These are phyloP conservation scores for Ophion costatus DNA, from an alignment of 2,888 invertebrate species.

Conservation along the genomic window DNA sequence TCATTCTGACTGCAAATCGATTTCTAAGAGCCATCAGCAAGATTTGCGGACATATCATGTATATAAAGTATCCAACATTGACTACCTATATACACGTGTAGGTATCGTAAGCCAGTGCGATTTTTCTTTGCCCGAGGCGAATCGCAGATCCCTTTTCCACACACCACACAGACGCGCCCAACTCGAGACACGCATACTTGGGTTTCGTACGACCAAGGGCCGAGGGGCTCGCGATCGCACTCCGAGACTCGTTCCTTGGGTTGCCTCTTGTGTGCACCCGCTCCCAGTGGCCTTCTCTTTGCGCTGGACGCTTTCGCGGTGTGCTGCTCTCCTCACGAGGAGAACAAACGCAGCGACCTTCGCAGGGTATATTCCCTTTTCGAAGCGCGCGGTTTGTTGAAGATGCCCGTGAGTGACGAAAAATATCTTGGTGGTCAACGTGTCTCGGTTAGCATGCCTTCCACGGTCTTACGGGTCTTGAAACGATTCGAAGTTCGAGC, in stretches of 20 bases:
- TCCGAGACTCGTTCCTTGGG: conserved; percentile 49
- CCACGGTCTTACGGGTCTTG: too few relatives aligned
- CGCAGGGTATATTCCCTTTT: conserved; percentile 38
- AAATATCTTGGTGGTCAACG: conserved; percentile 38
- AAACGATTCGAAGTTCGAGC: too few relatives aligned
- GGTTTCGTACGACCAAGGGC: conserved; percentile 52
- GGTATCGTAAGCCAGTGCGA: too few relatives aligned
- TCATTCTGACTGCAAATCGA: conserved; percentile 49
- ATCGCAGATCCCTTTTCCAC: conserved; percentile 47
- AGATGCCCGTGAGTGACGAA: conserved; percentile 16
- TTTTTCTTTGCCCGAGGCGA: conserved; percentile 42
- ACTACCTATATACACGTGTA: neutral
- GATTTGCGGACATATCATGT: conserved; percentile 33
- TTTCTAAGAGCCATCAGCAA: conserved; percentile 52
- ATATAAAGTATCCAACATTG: conserved; percentile 35
- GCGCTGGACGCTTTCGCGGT: conserved; percentile 45
- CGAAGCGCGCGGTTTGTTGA: conserved; percentile 28
- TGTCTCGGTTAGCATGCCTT: neutral
- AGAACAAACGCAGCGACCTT: conserved; percentile 58
- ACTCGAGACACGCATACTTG: neutral
- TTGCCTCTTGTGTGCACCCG: conserved; percentile 11
- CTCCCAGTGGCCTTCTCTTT: conserved; percentile 52
- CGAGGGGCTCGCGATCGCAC: conserved; percentile 57
- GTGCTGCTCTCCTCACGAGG: conserved; percentile 36
- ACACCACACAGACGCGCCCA: neutral